Conservation (phyloP, 2,888 invertebrate genomes). For the Nasonovia ribisnigri region DNA sequence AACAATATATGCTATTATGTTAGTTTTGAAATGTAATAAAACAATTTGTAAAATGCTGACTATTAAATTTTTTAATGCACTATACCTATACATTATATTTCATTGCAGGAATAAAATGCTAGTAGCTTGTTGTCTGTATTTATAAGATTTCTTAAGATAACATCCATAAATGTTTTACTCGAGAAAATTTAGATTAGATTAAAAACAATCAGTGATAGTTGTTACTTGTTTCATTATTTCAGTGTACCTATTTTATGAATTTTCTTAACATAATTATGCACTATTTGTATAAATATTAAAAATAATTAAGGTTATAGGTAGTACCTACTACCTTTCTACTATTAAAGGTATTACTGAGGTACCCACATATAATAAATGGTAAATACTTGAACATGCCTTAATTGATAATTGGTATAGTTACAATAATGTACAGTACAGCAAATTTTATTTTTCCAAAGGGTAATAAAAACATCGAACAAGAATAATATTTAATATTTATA, state of each 20-base stretch:
- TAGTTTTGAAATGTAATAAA: not conserved
- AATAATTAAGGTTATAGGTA: not conserved
- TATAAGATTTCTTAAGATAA: not conserved
- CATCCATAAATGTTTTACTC: not conserved
- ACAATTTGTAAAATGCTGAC: not conserved
- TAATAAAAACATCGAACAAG: not conserved
- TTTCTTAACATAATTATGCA: not conserved
- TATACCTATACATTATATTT: not conserved
- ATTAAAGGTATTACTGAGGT: not conserved
- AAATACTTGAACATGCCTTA: not conserved
- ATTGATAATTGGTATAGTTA: not conserved
- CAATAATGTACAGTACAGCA: not conserved
- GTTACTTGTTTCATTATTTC: not conserved
- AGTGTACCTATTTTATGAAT: not conserved
- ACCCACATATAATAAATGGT: not conserved
- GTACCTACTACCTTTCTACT: no score
- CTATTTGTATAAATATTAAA: not conserved
- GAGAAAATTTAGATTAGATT: not conserved
- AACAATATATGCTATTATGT: not conserved
- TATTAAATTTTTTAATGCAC: not conserved
- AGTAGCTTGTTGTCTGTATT: not conserved
- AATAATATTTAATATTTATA: not conserved
- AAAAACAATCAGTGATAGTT: not conserved
- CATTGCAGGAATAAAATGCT: not conserved
- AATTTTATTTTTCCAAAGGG: not conserved